Evolutionary conservation across 2,888 invertebrate species (phyloP), one percentile per base, ranked within the genome.

Genomic region (Chromoteleia sp.): DNA sequence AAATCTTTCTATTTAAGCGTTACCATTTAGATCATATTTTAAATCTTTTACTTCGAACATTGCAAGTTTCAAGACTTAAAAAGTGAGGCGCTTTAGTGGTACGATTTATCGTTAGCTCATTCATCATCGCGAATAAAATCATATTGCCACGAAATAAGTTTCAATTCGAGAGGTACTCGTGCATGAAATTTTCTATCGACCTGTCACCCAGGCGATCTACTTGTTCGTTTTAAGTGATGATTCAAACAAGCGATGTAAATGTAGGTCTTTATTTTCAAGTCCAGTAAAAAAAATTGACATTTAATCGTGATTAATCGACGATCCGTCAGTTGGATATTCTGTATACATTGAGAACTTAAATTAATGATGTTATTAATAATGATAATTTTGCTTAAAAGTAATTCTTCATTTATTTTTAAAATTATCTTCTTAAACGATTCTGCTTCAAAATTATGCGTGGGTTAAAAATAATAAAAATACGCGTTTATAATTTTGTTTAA

Each of bases 81-180:
- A 58, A 58, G 36, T 45, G 58, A 68, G n/a, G 4, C 36, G 58
- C 10, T 68, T 56, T n/a, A 10, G 21, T 5, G 25, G 6, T 12
- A 17, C 71, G 25, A 71, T 71, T 71, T 71, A 71, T 71, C 50
- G 48, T 39, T 10, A 10, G 36, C 50, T 58, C 70, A 70, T 70
- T 70, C 48, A 70, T 70, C 70, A 70, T 48, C 36, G n/a, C 45
- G 70, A 58, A 36, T 48, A 70, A 70, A 70, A 70, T 70, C 70
- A 70, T 45, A 70, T 58, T 70, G 48, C 70, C 58, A 21, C 36
- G 48, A 36, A 30, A 70, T 54, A 58, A 56, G 70, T 56, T 70
- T 70, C 70, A 58, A 70, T 70, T 70, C 21, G 10, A 12, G 14
- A 39, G 15, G n/a, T 7, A 10, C 36, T 70, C 70, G 48, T 48